Conservation (phyloP, 2,888 invertebrate species). For the Yponomeuta cagnagella region DNA sequence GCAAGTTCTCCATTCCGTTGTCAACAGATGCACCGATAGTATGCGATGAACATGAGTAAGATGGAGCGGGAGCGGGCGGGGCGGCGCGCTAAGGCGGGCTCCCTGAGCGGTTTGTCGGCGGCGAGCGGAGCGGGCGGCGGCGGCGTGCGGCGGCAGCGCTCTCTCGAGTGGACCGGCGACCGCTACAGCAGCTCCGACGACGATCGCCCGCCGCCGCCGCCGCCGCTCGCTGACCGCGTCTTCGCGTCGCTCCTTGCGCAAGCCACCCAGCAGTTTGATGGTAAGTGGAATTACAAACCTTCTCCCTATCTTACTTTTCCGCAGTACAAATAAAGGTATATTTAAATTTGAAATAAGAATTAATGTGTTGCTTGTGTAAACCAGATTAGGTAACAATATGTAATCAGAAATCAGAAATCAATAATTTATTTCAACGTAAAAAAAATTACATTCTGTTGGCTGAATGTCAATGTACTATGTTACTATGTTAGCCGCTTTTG, state of each 20-base stretch:
- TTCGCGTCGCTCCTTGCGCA: constrained; percentile 72
- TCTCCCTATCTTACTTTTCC: too few species aligned
- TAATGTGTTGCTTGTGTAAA: too few species aligned
- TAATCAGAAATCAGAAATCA: too few species aligned
- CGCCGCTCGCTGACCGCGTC: constrained; percentile 67
- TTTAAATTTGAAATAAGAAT: too few species aligned
- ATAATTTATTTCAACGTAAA: too few species aligned
- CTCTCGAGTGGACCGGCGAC: constrained; percentile 75
- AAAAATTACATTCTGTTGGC: too few species aligned
- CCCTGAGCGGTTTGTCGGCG: constrained; percentile 25
- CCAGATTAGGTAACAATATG: too few species aligned
- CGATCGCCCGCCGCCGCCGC: constrained; percentile 67
- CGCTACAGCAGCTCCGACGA: constrained; percentile 75
- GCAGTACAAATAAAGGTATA: too few species aligned
- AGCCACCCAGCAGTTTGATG: constrained; percentile 71
- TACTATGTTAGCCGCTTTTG: too few species aligned
- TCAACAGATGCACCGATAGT: constrained; percentile 44
- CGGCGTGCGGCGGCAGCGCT: constrained; percentile 71
- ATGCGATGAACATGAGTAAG: constrained; percentile 51
- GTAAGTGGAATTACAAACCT: constrained; percentile 37
- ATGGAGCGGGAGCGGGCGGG: constrained; percentile 45
- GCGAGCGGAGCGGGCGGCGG: constrained; percentile 32
- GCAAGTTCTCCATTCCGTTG: not conserved
- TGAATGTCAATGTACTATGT: too few species aligned
- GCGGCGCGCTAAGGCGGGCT: constrained; percentile 46